Evolutionary conservation across 2,113 vertebrate genomes (phyloP).

Genomic region (Salvelinus fontinalis): DNA sequence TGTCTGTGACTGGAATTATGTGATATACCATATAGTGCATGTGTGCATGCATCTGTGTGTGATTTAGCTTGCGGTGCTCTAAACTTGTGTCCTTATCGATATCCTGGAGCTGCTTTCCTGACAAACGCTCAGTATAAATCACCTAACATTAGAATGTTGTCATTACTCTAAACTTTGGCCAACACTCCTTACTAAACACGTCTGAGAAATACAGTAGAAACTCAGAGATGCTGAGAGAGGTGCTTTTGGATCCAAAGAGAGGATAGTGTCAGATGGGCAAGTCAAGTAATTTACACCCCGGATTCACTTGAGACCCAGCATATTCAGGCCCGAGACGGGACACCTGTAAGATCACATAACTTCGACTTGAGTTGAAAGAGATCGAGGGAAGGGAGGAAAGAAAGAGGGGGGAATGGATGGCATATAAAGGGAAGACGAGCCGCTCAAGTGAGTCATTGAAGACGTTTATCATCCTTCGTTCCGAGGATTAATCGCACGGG

Average conservation of each 20-base stretch:
- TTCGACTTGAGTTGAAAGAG: constrained; percentile 28
- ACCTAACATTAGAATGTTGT: constrained; percentile 20
- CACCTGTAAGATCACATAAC: constrained; percentile 4
- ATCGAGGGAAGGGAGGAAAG: constrained; percentile 25
- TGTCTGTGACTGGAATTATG: constrained; percentile 14
- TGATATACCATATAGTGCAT: constrained; percentile 21
- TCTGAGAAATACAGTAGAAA: constrained; percentile 1
- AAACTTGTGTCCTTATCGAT: constrained; percentile 37
- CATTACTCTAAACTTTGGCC: constrained; percentile 14
- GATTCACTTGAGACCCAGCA: constrained; percentile 10
- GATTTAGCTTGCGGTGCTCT: constrained; percentile 41
- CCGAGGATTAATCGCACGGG: constrained; percentile 17
- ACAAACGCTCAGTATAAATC: constrained; percentile 33
- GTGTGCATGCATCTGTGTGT: constrained; percentile 30
- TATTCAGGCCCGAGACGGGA: constrained; percentile 29
- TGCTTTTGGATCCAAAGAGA: not conserved
- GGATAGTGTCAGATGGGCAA: constrained; percentile 4
- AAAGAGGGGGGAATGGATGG: constrained; percentile 35
- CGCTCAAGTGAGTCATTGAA: constrained; percentile 32
- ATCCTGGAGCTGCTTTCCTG: constrained; percentile 18
- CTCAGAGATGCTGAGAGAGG: not conserved
- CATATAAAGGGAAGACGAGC: constrained; percentile 28
- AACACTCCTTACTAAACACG: constrained; percentile 17
- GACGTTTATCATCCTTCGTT: constrained; percentile 48
- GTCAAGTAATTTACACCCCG: constrained; percentile 21